Evolutionary conservation across 2,888 invertebrate genomes (phyloP).

Genomic region (Drosophila merina): DNA sequence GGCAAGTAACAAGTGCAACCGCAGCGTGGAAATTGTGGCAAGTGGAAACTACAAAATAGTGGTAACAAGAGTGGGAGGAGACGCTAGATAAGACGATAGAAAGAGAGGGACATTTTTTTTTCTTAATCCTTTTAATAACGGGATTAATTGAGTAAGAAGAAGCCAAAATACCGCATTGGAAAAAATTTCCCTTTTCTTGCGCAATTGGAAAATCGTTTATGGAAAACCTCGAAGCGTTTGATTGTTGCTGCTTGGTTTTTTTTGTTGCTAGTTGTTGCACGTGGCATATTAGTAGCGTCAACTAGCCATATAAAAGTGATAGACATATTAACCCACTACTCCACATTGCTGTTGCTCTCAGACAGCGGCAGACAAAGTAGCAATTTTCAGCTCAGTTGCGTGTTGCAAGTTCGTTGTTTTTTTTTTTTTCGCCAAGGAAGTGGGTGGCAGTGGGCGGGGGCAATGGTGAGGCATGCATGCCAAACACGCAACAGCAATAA

Average conservation of each 20-base stretch:
- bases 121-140: no score
- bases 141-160: no score
- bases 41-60: constrained; percentile 52
- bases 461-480: constrained; percentile 70
- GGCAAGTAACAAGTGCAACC: constrained; percentile 63
- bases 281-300: constrained; percentile 57
- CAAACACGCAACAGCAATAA: constrained; percentile 76
- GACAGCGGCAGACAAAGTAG: constrained; percentile 64
- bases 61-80: constrained; percentile 4
- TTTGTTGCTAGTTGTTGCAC: not conserved
- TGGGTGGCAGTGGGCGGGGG: constrained; percentile 31
- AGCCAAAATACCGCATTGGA: no score
- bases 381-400: constrained; percentile 77
- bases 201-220: not conserved
- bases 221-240: not conserved
- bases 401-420: constrained; percentile 33
- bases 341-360: constrained; percentile 63
- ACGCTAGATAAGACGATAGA: not conserved
- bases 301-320: constrained; percentile 75
- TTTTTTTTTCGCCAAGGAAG: not conserved
- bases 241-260: not conserved
- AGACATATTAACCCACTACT: constrained; percentile 77
- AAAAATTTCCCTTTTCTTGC: no score
- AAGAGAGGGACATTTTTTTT: not conserved
- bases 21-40: constrained; percentile 55